Evolutionary conservation across 2,888 invertebrate species (phyloP).

Genomic region (Cataglyphis altisquamis): DNA sequence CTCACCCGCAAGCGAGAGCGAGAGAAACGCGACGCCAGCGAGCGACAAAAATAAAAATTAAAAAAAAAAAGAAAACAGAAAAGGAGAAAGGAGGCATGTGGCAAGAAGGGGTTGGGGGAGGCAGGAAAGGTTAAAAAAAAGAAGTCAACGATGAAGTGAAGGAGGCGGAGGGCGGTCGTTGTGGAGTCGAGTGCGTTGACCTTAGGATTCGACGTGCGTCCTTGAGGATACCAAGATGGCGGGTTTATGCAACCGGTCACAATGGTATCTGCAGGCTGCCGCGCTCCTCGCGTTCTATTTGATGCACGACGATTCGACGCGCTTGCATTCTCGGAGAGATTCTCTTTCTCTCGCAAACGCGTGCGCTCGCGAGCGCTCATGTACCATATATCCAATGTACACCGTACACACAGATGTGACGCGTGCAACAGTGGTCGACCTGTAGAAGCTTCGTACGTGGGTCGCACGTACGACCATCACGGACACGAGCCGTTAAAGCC

Average conservation of each 20-base stretch:
- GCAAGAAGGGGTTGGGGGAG: slow-evolving; percentile 43
- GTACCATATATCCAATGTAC: slow-evolving; percentile 7
- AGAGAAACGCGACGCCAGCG: slow-evolving; percentile 46
- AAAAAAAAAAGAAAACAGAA: slow-evolving; percentile 21
- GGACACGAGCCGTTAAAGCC: slow-evolving; percentile 77
- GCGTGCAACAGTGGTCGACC: slow-evolving; percentile 49
- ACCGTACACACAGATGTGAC: slow-evolving; percentile 18
- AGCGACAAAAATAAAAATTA: slow-evolving; percentile 51
- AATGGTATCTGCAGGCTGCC: slow-evolving; percentile 74
- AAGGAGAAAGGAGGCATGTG: slow-evolving; percentile 20
- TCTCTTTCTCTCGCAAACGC: slow-evolving; percentile 56
- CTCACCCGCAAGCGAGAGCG: slow-evolving; percentile 59
- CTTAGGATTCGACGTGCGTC: slow-evolving; percentile 83
- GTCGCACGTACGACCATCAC: slow-evolving; percentile 65
- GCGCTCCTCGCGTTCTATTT: slow-evolving; percentile 75
- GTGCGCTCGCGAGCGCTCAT: slow-evolving; percentile 16
- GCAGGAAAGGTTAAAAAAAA: slow-evolving; percentile 57
- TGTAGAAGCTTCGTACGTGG: slow-evolving; percentile 31
- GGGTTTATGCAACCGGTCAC: slow-evolving; percentile 83
- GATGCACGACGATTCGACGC: slow-evolving; percentile 76
- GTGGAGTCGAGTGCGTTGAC: slow-evolving; percentile 81
- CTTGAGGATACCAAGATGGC: slow-evolving; percentile 84
- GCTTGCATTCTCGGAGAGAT: slow-evolving; percentile 75
- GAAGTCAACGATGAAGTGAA: slow-evolving; percentile 61
- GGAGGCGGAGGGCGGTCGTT: slow-evolving; percentile 71